phyloP scores from a whole-genome alignment of 2,113 vertebrate genomes.

The Podarcis muralis region DNA sequence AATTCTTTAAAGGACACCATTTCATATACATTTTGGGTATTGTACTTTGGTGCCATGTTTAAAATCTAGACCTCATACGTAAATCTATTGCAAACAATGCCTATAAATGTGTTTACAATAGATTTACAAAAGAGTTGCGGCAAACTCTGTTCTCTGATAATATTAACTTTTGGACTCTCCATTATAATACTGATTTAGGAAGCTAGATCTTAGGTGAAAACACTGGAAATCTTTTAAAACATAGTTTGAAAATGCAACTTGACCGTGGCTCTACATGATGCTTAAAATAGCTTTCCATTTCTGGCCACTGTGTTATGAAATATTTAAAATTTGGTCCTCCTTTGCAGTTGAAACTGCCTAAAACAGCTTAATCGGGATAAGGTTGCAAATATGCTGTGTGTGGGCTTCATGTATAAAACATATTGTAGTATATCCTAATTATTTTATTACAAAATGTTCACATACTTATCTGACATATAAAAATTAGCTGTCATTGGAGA shows the following conservation, averaged over 20 bases:
- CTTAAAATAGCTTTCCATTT: not conserved
- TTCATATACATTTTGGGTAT: slow-evolving; percentile 8
- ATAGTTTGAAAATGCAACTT: not conserved
- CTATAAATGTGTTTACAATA: not conserved
- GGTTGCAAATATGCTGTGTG: not conserved
- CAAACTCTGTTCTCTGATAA: not conserved
- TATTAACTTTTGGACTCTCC: not conserved
- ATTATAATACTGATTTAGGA: not conserved
- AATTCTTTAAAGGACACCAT: not conserved
- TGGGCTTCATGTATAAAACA: not conserved
- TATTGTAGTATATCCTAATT: not conserved
- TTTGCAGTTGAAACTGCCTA: not conserved
- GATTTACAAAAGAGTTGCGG: not conserved
- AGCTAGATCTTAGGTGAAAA: not conserved
- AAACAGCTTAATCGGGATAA: not conserved
- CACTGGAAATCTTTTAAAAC: not conserved
- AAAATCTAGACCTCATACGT: not conserved
- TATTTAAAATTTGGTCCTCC: not conserved
- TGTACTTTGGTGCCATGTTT: slow-evolving; percentile 5
- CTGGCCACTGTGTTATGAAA: not conserved
- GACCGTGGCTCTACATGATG: not conserved
- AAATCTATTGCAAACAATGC: slow-evolving; percentile 13
- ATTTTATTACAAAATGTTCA: slow-evolving; percentile 7
- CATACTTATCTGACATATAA: too few relatives aligned
- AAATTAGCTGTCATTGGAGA: slow-evolving; percentile 1